phyloP scores from a whole-genome alignment of 2,888 invertebrate species.

The Drosophila dives region DNA sequence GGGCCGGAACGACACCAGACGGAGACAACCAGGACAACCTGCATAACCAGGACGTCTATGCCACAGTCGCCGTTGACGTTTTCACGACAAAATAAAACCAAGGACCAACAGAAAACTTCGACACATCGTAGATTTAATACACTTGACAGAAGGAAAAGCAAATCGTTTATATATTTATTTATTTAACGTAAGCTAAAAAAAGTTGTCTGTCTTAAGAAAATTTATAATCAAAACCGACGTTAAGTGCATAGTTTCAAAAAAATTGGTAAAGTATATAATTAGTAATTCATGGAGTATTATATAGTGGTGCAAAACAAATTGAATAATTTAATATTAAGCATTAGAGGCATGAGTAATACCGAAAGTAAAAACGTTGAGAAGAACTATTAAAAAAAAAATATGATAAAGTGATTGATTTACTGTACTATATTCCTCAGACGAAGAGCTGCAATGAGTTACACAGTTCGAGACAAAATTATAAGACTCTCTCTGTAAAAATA shows the following conservation, averaged over 20 bases:
- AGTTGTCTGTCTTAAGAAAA: not conserved
- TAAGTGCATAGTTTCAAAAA: not conserved
- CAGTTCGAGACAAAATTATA: not conserved
- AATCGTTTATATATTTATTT: not conserved
- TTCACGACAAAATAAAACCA: slow-evolving; percentile 75
- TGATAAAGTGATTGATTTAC: too few relatives aligned
- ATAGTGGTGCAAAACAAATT: not conserved
- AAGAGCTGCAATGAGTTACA: not conserved
- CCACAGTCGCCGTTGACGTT: slow-evolving; percentile 63
- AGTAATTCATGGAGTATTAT: not conserved
- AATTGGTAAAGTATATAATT: not conserved
- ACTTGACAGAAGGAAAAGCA: not conserved
- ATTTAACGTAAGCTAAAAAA: not conserved
- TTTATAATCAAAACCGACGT: not conserved
- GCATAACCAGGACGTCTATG: slow-evolving; percentile 23
- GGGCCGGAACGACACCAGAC: slow-evolving; percentile 68
- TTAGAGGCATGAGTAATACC: not conserved
- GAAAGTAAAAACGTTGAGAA: not conserved
- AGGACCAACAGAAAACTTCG: not conserved
- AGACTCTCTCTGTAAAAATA: not conserved
- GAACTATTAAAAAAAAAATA: not conserved
- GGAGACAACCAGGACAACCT: slow-evolving; percentile 28
- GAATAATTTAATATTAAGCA: not conserved
- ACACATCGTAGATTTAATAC: not conserved
- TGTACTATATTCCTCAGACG: not conserved